phyloP scores from a whole-genome alignment of 2,113 vertebrate species.

The Tangachromis dhanisi region DNA sequence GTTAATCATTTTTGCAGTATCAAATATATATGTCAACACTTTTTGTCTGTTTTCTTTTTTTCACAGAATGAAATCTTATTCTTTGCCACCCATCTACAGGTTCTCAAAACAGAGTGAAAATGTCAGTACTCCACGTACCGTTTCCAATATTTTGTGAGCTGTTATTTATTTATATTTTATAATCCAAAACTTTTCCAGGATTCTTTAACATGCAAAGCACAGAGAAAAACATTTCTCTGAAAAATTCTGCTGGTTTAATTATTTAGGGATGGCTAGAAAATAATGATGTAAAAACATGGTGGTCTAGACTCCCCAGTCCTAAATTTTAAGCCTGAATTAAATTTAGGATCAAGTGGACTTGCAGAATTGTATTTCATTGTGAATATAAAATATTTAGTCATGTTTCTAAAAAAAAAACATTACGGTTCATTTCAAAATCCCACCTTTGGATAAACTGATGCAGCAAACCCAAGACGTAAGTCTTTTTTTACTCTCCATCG shows the following conservation, averaged over 20 bases:
- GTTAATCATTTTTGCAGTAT: background rate
- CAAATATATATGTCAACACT: background rate
- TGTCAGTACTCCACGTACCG: constrained; percentile 72
- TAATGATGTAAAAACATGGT: background rate
- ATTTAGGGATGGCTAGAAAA: background rate
- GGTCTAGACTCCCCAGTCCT: background rate
- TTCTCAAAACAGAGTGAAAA: constrained; percentile 82
- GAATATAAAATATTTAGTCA: background rate
- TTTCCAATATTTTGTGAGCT: background rate
- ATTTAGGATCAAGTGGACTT: background rate
- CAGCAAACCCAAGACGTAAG: fast-evolving
- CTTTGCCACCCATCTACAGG: constrained; percentile 81
- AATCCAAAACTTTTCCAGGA: background rate
- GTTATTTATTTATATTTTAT: background rate
- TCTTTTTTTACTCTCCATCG: background rate
- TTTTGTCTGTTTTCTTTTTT: background rate
- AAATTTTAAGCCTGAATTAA: background rate
- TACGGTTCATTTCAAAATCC: background rate
- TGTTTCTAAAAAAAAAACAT: background rate
- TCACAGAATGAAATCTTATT: constrained; percentile 82
- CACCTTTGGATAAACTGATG: background rate
- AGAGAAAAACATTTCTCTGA: background rate
- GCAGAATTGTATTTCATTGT: background rate
- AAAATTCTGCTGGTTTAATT: background rate
- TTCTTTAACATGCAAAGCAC: background rate